A percentile compares a stretch with the other conserved stretches of the same genome.
phyloP scores from a whole-genome alignment of 2,797 vertebrate genomes.

The Simalia tracyae region DNA sequence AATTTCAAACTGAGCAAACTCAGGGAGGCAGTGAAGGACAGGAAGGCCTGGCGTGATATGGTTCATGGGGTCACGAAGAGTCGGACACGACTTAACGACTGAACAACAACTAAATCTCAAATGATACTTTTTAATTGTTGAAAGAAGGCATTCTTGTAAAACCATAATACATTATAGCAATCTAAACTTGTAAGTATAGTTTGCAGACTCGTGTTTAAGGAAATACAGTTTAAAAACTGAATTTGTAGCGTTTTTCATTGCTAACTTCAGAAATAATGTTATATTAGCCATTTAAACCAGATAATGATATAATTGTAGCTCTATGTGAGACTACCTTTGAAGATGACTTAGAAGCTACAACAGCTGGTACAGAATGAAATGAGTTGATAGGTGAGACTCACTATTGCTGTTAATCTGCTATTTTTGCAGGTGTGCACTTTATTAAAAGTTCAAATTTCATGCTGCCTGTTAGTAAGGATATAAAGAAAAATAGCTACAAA shows the following conservation, averaged over 20 bases:
- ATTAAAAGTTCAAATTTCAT: constrained; percentile 64
- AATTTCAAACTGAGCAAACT: background rate
- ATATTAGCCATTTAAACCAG: background rate
- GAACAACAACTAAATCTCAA: background rate
- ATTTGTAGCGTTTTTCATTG: background rate
- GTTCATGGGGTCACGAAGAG: too few species aligned
- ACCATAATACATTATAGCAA: background rate
- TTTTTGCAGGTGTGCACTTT: constrained; percentile 57
- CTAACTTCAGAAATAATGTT: background rate
- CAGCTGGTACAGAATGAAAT: background rate
- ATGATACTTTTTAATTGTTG: background rate
- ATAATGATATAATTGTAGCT: background rate
- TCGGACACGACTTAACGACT: too few species aligned
- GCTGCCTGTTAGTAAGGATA: constrained; percentile 59
- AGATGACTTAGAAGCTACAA: too few species aligned
- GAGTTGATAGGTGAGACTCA: background rate
- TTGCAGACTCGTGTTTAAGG: background rate
- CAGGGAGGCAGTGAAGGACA: too few species aligned
- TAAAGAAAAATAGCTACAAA: constrained; percentile 64
- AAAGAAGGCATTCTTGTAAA: background rate
- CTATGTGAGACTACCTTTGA: too few species aligned
- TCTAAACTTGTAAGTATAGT: background rate
- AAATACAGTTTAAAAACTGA: background rate
- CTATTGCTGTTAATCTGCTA: constrained; percentile 48
- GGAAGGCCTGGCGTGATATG: too few species aligned